A percentile compares a stretch with the other conserved stretches of the same genome.
phyloP scores from a whole-genome alignment of 2,888 invertebrate genomes.

The Odontomyia ornata region DNA sequence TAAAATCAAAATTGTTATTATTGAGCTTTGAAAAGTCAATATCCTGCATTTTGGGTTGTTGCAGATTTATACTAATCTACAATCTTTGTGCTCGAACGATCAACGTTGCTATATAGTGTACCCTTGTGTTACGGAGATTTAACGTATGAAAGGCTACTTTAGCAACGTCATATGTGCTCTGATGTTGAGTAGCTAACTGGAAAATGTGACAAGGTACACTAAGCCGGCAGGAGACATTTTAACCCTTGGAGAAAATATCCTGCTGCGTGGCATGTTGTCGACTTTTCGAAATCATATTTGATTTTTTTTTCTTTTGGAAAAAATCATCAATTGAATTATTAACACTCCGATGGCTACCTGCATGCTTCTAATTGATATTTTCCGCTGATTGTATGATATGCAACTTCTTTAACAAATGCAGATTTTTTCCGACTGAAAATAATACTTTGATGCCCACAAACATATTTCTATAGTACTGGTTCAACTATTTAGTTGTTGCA shows the following conservation, averaged over 20 bases:
- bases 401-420: too few relatives aligned
- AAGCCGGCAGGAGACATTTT: conserved; percentile 48
- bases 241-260: conserved; percentile 45
- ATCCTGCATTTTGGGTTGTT: too few relatives aligned
- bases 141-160: neutral
- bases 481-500: too few relatives aligned
- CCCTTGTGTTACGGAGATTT: neutral
- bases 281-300: conserved; percentile 39
- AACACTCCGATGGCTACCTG: conserved; percentile 6
- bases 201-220: conserved; percentile 39
- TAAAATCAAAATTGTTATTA: too few relatives aligned
- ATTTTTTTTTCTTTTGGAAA: neutral
- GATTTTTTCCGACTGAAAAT: too few relatives aligned
- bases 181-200: conserved; percentile 42
- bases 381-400: too few relatives aligned
- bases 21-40: too few relatives aligned
- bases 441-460: too few relatives aligned
- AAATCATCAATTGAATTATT: conserved; percentile 27
- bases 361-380: neutral
- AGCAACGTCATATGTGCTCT: neutral
- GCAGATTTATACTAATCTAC: too few relatives aligned
- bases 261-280: conserved; percentile 50
- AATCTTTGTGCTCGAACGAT: too few relatives aligned
- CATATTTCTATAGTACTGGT: too few relatives aligned
- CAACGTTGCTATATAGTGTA: too few relatives aligned